phyloP scores from a whole-genome alignment of 2,888 invertebrate species.

The Pseudococcus viburni region DNA sequence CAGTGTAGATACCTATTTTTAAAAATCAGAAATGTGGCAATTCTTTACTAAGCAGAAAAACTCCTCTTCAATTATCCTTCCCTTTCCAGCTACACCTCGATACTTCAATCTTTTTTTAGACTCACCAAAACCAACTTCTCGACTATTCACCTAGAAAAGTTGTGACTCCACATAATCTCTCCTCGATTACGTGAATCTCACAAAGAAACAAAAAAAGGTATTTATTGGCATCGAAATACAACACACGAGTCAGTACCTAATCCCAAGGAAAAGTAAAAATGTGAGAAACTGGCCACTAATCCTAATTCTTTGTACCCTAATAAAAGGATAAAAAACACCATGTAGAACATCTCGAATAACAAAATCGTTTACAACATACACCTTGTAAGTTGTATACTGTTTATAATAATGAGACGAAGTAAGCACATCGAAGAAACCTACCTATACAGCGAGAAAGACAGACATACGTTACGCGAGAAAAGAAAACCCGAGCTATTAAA shows the following conservation, averaged over 20 bases:
- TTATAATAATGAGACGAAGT: conserved; percentile 26
- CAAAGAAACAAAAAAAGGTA: neutral
- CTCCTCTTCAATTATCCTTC: too few relatives aligned
- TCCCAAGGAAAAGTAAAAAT: neutral
- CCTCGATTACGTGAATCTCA: too few relatives aligned
- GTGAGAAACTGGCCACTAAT: conserved; percentile 35
- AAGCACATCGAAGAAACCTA: neutral
- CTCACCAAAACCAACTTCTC: too few relatives aligned
- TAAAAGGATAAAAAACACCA: conserved; percentile 3
- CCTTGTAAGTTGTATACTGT: conserved; percentile 6
- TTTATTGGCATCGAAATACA: neutral
- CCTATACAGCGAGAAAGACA: neutral
- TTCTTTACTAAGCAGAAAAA: too few relatives aligned
- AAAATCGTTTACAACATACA: conserved; percentile 33
- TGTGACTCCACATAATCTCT: too few relatives aligned
- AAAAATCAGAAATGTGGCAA: too few relatives aligned
- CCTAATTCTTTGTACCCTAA: conserved; percentile 2
- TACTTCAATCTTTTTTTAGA: too few relatives aligned
- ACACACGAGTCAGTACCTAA: neutral
- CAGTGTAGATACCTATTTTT: too few relatives aligned
- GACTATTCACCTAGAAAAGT: too few relatives aligned
- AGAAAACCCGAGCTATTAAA: conserved; percentile 65
- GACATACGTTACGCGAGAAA: neutral
- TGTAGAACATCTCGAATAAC: conserved; percentile 16
- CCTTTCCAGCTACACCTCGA: too few relatives aligned